Evolutionary conservation across 2,888 invertebrate species (phyloP), one percentile per base, ranked within the genome.

Genomic region (Sussaba pulchella): DNA sequence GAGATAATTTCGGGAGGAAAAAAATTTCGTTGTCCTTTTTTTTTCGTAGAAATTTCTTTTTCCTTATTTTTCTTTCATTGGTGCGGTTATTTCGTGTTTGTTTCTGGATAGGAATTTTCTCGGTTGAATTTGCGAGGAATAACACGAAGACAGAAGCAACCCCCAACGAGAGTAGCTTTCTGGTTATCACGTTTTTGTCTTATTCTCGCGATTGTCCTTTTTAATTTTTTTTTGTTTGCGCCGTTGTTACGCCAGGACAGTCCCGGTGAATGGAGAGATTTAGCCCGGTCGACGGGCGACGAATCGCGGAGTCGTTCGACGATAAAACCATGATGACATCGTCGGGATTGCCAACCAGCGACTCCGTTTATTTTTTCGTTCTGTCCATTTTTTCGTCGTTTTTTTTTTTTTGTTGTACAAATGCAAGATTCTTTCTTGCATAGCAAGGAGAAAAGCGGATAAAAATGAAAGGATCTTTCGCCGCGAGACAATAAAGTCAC

Each of bases 381-480:
- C n/a, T 19, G 17, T 17, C 9, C 24, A 31, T 31, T 31, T 31
- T n/a, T n/a, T n/a, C n/a, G n/a, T n/a, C n/a, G 6, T 31, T 31
- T 47, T 17, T n/a, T 43, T 24, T 8, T 14, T 14, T 52, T 10
- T 26, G 50, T n/a, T 19, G 26, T 12, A 6, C 17, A 39, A 52
- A 69, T 67, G 63, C 72, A 61, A 59, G 77, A 54, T 67, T 69
- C 45, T 24, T 39, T 52, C 63, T 54, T 50, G 10, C 10, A 41
- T 36, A 17, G 57, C 24, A 47, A 47, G 26, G 59, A 76, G 43
- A 64, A 77, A 81, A 75, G 67, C 67, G 54, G 79, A 74, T 61
- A 72, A 67, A 82, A 76, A 80, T 82, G 79, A 79, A 83, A 73
- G 39, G 70, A 77, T 79, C 74, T 61, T 59, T 57, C n/a, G 82